Evolutionary conservation across 2,888 invertebrate species (phyloP).

Genomic region (Acanthosoma haemorrhoidale): DNA sequence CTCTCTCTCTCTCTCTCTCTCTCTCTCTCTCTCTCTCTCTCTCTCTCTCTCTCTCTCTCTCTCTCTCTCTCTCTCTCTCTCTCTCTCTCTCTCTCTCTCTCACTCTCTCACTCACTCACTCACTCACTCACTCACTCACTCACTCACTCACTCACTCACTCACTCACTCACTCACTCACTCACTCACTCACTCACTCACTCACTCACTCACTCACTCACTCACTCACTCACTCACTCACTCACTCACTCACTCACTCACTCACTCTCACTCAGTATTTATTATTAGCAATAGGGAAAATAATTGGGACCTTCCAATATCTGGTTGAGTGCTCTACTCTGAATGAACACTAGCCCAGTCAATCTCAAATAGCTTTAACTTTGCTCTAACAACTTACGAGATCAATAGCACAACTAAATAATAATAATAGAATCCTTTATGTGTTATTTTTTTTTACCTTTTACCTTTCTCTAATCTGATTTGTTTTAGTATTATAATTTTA

Average conservation of each 20-base stretch:
- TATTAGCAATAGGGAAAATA: no score
- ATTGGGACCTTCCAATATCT: no score
- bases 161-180: neutral
- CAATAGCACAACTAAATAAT: no score
- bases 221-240: no score
- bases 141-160: neutral
- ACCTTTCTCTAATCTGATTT: neutral
- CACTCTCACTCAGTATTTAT: no score
- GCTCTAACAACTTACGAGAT: no score
- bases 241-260: no score
- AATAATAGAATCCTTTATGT: no score
- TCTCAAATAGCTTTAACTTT: no score
- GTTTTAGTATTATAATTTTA: neutral
- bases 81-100: neutral
- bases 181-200: neutral
- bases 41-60: constrained; percentile 2
- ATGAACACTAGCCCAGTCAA: no score
- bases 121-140: neutral
- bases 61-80: neutral
- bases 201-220: neutral
- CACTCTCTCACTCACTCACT: neutral
- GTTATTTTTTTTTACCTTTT: no score
- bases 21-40: constrained; percentile 3
- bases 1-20: constrained; percentile 3
- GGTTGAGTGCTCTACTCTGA: no score